Percentiles rank a stretch among this genome's conserved stretches.
phyloP scores from a whole-genome alignment of 2,113 vertebrate genomes.

The Thomomys bottae region DNA sequence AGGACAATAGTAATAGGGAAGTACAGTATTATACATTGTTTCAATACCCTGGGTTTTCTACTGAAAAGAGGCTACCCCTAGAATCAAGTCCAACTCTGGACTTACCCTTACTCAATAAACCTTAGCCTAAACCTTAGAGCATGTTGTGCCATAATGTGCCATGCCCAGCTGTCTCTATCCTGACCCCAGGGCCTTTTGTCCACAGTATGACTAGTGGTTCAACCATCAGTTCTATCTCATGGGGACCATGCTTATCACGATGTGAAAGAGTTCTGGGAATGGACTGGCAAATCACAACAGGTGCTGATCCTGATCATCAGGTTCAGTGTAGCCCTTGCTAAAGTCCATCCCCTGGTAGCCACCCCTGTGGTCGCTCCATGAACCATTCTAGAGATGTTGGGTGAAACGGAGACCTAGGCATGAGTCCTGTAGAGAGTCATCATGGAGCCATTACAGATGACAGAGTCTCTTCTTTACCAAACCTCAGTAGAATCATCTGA shows the following conservation, averaged over 20 bases:
- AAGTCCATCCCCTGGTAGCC: neutral
- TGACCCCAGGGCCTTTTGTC: neutral
- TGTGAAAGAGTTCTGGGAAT: neutral
- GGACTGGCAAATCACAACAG: neutral
- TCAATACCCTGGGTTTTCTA: slow-evolving; percentile 12
- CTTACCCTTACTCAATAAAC: neutral
- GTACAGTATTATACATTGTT: neutral
- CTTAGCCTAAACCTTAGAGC: neutral
- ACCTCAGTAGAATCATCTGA: neutral
- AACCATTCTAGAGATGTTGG: neutral
- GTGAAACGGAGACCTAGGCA: neutral
- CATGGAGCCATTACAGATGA: neutral
- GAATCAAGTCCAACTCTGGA: neutral
- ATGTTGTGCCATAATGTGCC: neutral
- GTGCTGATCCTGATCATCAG: neutral
- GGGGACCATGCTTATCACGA: neutral
- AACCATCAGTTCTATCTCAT: neutral
- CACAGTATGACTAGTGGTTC: neutral
- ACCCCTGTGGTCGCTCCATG: neutral
- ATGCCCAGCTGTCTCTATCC: neutral
- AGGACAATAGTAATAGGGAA: neutral
- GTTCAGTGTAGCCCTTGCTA: neutral
- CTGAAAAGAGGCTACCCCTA: slow-evolving; percentile 37
- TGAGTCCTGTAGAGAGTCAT: neutral
- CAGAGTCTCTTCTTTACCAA: neutral